A percentile compares a stretch with the other conserved stretches of the same genome.
These are phyloP conservation scores for Rhinolophus ferrumequinum DNA, from an alignment of 2,113 vertebrate species.

Conservation along the genomic window DNA sequence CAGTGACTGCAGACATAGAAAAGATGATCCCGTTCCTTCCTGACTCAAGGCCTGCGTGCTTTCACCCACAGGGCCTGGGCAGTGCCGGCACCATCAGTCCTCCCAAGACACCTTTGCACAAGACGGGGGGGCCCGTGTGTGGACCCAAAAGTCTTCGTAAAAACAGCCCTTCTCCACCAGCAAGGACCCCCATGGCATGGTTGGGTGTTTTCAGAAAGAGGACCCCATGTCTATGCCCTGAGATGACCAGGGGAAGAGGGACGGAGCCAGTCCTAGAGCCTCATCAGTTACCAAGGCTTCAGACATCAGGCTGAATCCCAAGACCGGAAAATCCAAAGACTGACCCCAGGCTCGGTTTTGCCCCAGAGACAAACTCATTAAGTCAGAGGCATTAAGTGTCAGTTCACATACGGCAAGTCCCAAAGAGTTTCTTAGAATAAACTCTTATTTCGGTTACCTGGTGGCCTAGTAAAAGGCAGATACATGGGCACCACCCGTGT, in stretches of 20 bases:
- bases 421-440: background rate
- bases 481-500: rapidly evolving
- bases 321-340: background rate
- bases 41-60: background rate
- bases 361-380: background rate
- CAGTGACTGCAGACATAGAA: background rate
- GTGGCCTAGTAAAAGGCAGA: background rate
- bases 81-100: no score
- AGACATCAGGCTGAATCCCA: background rate
- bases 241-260: background rate
- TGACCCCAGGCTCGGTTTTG: background rate
- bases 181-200: background rate
- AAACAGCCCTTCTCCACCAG: background rate
- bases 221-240: rapidly evolving
- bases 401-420: background rate
- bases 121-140: background rate
- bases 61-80: background rate
- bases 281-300: background rate
- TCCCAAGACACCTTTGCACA: background rate
- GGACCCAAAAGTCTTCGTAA: background rate
- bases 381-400: background rate
- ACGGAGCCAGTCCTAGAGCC: background rate
- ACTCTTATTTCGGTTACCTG: background rate
- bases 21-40: rapidly evolving
- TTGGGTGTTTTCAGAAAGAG: background rate